Percentiles rank a stretch among this genome's conserved stretches.
Conservation (phyloP, 2,888 invertebrate species). For the Mesodorylaimus sp. region DNA sequence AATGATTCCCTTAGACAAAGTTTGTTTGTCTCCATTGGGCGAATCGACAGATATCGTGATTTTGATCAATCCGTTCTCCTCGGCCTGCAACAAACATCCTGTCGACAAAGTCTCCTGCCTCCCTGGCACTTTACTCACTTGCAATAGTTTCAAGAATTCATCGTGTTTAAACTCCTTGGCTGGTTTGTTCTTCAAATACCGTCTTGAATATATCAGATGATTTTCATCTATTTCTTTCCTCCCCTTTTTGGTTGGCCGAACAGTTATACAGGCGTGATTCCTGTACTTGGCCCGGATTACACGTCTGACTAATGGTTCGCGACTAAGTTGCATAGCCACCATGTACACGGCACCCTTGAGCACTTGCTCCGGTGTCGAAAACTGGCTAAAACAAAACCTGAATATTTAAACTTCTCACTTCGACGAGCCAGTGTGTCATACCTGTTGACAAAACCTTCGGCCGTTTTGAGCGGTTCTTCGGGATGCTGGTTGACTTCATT, state of each 20-base stretch:
- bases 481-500: conserved; percentile 84
- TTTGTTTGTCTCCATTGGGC: not conserved
- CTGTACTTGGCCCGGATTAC: conserved; percentile 49
- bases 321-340: conserved; percentile 76
- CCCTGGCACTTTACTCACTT: conserved; percentile 23
- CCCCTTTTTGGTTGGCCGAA: conserved; percentile 70
- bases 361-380: conserved; percentile 56
- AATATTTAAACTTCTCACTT: not conserved
- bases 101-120: too few species aligned
- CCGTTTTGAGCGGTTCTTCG: conserved; percentile 60
- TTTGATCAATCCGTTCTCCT: conserved; percentile 9
- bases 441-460: conserved; percentile 45
- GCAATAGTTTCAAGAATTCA: conserved; percentile 58
- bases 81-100: conserved; percentile 9
- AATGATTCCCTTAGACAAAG: conserved; percentile 10
- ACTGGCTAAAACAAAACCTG: conserved; percentile 33
- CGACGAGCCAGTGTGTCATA: not conserved
- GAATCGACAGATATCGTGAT: conserved; percentile 8
- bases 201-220: conserved; percentile 44
- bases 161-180: conserved; percentile 69
- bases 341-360: conserved; percentile 76
- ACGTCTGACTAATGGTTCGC: conserved; percentile 69
- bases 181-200: conserved; percentile 45
- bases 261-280: conserved; percentile 61
- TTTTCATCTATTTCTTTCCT: conserved; percentile 84